phyloP scores from a whole-genome alignment of 2,113 vertebrate species.

The Aptenodytes patagonicus region DNA sequence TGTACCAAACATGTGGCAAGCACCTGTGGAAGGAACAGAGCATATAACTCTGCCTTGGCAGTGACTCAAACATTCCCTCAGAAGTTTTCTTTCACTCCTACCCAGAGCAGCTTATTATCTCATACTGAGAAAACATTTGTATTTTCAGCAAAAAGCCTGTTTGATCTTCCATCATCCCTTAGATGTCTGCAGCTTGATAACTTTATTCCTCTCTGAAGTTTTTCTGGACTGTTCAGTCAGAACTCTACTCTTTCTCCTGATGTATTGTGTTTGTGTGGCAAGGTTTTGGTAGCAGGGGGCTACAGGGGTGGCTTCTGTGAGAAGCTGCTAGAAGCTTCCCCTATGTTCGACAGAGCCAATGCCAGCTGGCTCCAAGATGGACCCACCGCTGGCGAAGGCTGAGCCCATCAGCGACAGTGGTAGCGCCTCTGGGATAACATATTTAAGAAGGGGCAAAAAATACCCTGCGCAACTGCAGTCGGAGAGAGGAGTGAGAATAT shows the following conservation, averaged over 20 bases:
- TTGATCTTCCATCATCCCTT: neutral
- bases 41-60: neutral
- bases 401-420: accelerated
- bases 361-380: neutral
- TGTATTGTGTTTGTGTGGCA: neutral
- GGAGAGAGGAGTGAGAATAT: neutral
- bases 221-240: neutral
- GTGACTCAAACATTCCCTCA: neutral
- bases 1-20: neutral
- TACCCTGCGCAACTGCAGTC: neutral
- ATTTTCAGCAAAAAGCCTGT: neutral
- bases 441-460: neutral
- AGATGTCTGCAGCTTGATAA: neutral
- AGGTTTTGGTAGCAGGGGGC: neutral
- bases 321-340: neutral
- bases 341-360: neutral
- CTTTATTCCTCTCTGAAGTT: neutral
- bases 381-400: neutral
- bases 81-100: neutral
- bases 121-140: neutral
- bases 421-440: neutral
- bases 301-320: neutral
- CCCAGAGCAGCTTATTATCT: neutral
- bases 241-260: neutral
- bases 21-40: neutral